Evolutionary conservation across 2,113 vertebrate species (phyloP), one percentile per base, ranked within the genome.

Genomic region (Onychorhynchus coronatus): DNA sequence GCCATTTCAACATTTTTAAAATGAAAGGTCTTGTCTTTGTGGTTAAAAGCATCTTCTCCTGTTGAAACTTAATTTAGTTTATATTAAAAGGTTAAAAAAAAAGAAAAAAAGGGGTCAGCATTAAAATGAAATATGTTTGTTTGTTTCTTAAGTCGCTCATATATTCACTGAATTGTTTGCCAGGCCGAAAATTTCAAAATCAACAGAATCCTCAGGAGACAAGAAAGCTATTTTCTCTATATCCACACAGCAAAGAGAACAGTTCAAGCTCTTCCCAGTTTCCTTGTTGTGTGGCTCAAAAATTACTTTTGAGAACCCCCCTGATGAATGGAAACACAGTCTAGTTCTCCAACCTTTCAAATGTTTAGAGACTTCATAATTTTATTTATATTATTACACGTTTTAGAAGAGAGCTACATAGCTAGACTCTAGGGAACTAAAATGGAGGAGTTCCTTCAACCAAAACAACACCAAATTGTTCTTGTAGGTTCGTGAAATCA

Each of bases 151-250:
- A 76, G 63, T 70, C 53, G 44, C n/a, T 96, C 67, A 55, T 58
- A 83, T 61, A 84, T 86, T 77, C 65, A 73, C 50, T 63, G 31
- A 62, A 20, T 12, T 37, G 25, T 59, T 77, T 53, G 55, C 28
- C 72, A 87, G 72, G 25, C 63, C 55, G 62, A 89, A 91, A 73
- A 86, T 93, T 93, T 93, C 86, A 85, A 95, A 89, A 91, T 77
- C 68, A 88, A 41, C 68, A 86, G 37, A 66, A 87, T 44, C 35
- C 30, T 84, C 49, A 14, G 46, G 42, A 23, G 42, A 86, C 55
- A 86, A 77, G 55, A 53, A 84, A 74, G 56, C 17, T 35, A 14
- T 74, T 67, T 70, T 74, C 68, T 84, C 20, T 67, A 58, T 77
- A 74, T 22, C 44, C 62, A 76, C n/a, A 73, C 3, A 68, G 66